phyloP scores from a whole-genome alignment of 2,113 vertebrate genomes.

The Ondatra zibethicus region DNA sequence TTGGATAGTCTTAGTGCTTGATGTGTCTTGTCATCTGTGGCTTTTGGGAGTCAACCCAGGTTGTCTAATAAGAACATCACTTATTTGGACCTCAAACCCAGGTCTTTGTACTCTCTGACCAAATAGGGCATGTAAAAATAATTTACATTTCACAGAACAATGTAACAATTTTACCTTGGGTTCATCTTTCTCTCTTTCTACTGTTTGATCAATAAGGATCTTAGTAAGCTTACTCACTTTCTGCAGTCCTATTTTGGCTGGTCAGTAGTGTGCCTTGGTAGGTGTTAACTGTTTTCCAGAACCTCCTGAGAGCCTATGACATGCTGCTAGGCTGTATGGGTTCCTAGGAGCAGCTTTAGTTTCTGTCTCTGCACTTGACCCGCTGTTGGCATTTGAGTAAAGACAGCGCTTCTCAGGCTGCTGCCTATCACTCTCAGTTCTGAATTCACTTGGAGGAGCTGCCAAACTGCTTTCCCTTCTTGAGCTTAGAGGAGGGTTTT shows the following conservation, averaged over 20 bases:
- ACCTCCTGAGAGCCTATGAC: constrained; percentile 28
- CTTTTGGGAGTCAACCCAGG: background rate
- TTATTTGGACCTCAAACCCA: constrained; percentile 27
- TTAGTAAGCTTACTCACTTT: constrained; percentile 44
- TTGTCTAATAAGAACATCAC: background rate
- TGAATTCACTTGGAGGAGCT: background rate
- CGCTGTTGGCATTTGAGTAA: constrained; percentile 71
- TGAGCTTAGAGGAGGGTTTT: background rate
- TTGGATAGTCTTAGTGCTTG: background rate
- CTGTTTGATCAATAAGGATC: background rate
- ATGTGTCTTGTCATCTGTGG: background rate
- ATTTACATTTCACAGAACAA: background rate
- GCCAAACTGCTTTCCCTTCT: background rate
- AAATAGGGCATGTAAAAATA: background rate
- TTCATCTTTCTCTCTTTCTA: background rate
- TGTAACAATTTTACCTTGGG: background rate
- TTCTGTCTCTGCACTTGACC: constrained; percentile 66
- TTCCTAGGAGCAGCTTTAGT: constrained; percentile 76
- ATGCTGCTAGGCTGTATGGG: constrained; percentile 32
- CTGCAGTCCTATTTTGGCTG: constrained; percentile 37
- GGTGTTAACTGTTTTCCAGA: constrained; percentile 33
- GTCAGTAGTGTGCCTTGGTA: background rate
- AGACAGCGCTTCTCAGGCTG: constrained; percentile 51
- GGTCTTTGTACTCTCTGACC: constrained; percentile 11
- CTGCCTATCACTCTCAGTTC: constrained; percentile 51